A percentile compares a stretch with the other conserved stretches of the same genome.
These are phyloP conservation scores for Pantherophis guttatus DNA, from an alignment of 2,113 vertebrate genomes.

Conservation along the genomic window DNA sequence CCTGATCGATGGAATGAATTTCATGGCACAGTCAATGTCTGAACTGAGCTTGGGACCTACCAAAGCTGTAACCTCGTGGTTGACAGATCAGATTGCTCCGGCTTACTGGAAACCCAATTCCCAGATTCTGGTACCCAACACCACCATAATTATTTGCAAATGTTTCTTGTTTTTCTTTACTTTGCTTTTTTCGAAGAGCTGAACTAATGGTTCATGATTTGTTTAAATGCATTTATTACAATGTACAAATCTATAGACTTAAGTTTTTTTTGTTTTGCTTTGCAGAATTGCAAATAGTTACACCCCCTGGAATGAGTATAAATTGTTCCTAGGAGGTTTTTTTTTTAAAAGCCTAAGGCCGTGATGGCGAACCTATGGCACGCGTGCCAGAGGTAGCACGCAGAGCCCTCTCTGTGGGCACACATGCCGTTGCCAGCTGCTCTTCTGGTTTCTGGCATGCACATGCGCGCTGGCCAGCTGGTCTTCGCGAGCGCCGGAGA, in stretches of 20 bases:
- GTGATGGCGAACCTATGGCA: too few relatives aligned
- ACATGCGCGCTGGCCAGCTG: too few relatives aligned
- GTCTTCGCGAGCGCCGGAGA: too few relatives aligned
- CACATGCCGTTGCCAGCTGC: too few relatives aligned
- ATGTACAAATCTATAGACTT: background rate
- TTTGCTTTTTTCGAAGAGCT: background rate
- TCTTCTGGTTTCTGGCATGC: too few relatives aligned
- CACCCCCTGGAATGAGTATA: background rate
- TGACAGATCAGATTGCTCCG: constrained; percentile 98
- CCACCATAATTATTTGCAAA: constrained; percentile 8
- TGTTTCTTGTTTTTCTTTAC: background rate
- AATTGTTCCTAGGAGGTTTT: background rate
- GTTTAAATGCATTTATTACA: background rate
- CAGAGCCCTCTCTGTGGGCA: too few relatives aligned
- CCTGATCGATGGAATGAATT: constrained; percentile 94
- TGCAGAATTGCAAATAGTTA: background rate
- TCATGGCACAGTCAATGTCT: constrained; percentile 95
- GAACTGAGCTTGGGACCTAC: constrained; percentile 96
- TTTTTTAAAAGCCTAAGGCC: too few relatives aligned
- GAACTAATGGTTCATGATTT: background rate
- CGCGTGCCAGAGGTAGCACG: too few relatives aligned
- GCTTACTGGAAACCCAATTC: constrained; percentile 98
- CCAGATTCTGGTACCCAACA: constrained; percentile 82
- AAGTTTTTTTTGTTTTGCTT: background rate
- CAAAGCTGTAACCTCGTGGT: constrained; percentile 95